A percentile compares a stretch with the other conserved stretches of the same genome.
Evolutionary conservation across 30 jellyfish, hydroid and myxozoan species (phyloP).

Genomic region (Clytia hemisphaerica): DNA sequence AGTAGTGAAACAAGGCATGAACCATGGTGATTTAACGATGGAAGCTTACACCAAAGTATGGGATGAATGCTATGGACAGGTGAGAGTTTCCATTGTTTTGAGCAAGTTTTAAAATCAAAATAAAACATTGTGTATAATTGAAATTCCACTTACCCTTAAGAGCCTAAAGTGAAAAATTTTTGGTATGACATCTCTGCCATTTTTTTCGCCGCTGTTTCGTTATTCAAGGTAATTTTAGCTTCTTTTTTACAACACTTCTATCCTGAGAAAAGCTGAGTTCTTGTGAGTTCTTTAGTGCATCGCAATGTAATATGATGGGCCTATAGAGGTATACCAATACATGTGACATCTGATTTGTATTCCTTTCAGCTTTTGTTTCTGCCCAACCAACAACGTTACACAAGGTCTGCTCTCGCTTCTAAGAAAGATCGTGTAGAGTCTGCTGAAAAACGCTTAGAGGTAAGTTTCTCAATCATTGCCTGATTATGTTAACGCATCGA

Average conservation of each 20-base stretch:
- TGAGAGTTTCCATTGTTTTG: no score
- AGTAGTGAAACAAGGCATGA: constrained; percentile 58
- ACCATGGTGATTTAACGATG: constrained; percentile 70
- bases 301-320: not conserved
- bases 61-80: constrained; percentile 99
- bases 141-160: no score
- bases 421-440: constrained; percentile 93
- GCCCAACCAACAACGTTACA: constrained; percentile 92
- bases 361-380: constrained; percentile 59
- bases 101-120: no score
- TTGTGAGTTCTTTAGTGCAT: not conserved
- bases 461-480: no score
- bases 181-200: no score
- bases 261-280: not conserved
- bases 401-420: constrained; percentile 91
- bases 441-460: constrained; percentile 83
- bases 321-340: not conserved
- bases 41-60: constrained; percentile 92
- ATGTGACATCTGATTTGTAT: not conserved
- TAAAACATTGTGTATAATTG: no score
- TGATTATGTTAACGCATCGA: no score
- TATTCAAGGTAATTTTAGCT: no score
- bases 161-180: no score
- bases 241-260: not conserved
- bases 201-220: no score